Base-by-base conservation (phyloP, 23 tunicate genomes). In the Phallusia fumigata region DNA sequence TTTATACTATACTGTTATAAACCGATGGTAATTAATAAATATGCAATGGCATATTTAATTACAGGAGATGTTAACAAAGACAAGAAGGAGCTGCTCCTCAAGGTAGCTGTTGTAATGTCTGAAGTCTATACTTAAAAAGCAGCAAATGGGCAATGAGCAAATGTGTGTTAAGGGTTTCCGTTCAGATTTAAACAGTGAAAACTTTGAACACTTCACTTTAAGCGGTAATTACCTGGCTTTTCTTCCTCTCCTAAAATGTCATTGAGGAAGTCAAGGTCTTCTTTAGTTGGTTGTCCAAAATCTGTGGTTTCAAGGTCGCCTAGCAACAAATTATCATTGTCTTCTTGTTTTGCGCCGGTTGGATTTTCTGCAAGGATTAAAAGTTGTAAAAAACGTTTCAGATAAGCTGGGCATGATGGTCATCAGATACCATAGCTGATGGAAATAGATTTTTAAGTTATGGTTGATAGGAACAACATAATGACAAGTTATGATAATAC, bases 241-340 rank as follows among this genome's bases (percentile, higher is more conserved):
- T 88, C 93, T 36, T 87, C 85, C 33, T 86, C 83, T 50, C 96
- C 97, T 12, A 93, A 81, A 34, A 93, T 80, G 77, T 88, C 91
- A 52, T 93, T 93, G 74, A 82, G 85, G 22, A 93, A 52, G 69
- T 93, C 93, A 31, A 88, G 73, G 47, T 93, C 97, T 78, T 93
- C 92, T 65, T 88, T 84, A 26, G 64, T 83, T 6, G 92, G 91
- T 34, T 88, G 65, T 30, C 45, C 51, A 35, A 76, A 69, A 50
- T 78, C 75, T 11, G 82, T 81, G 15, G 73, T 86, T 28, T 72
- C 73, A 0, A 82, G 30, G 36, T 76, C 80, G n/a, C 84, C 89
- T 13, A 90, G 89, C 72, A 90, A 50, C 26, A 86, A 19, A 51
- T 80, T 86, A 52, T 74, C 82, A 30, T 40, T 49, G 53, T 31